A percentile compares a stretch with the other conserved stretches of the same genome.
Evolutionary conservation across 1,140 invertebrate genomes (phyloP).

Genomic region (Camponotus pennsylvanicus): DNA sequence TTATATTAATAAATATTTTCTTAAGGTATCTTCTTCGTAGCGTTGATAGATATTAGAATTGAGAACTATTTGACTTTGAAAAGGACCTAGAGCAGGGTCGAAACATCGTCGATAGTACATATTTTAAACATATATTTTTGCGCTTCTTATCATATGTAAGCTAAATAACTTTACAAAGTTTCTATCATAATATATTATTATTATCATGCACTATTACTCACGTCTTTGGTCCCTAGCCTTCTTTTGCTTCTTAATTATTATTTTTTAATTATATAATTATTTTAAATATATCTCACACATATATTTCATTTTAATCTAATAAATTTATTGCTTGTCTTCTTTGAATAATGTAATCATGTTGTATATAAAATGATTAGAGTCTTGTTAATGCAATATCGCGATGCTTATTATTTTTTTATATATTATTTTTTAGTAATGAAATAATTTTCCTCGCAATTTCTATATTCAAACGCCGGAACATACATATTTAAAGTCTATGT

Average conservation of each 20-base stretch:
- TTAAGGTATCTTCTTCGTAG: neutral
- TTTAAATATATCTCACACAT: neutral
- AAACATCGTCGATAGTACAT: too few relatives aligned
- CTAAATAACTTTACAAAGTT: too few relatives aligned
- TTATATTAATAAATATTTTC: neutral
- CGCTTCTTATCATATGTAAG: too few relatives aligned
- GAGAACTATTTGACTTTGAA: neutral
- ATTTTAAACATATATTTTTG: too few relatives aligned
- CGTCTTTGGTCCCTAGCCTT: too few relatives aligned
- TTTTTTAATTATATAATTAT: too few relatives aligned
- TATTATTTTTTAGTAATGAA: neutral
- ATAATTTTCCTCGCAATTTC: neutral
- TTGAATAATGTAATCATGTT: neutral
- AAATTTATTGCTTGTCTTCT: neutral
- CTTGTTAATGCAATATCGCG: too few relatives aligned
- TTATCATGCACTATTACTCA: too few relatives aligned
- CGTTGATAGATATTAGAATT: neutral
- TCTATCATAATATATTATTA: too few relatives aligned
- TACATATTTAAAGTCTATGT: slow-evolving; percentile 64
- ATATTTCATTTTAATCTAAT: neutral
- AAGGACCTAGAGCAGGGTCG: too few relatives aligned
- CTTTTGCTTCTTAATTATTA: too few relatives aligned
- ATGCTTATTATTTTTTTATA: neutral
- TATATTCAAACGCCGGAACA: slow-evolving; percentile 15
- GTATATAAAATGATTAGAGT: neutral